Evolutionary conservation across 2,888 invertebrate genomes (phyloP), one percentile per base, ranked within the genome.

Genomic region (Luperina nickerlii): DNA sequence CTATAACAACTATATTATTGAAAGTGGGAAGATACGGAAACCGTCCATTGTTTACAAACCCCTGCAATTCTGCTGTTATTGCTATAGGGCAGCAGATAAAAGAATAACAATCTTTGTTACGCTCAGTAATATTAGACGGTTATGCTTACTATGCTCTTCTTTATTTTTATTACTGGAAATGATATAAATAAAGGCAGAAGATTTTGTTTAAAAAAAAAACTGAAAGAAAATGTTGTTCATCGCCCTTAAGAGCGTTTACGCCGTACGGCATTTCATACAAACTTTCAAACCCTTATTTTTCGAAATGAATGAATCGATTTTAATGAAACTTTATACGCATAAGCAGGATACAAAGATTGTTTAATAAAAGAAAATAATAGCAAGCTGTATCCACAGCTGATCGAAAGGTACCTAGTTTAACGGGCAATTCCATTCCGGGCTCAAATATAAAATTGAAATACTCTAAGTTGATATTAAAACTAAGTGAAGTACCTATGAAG

Each of bases 1-100:
- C 15, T 7, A 2, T 62, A 27, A 38, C 15, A 57, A 45, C 18
- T 7, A 42, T 45, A 54, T 54, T 13, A 57, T 77, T 54, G 18
- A 63, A 51, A 77, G 2, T 51, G 24, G 24, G 24, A 38, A 27
- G n/a, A 24, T n/a, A 45, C 32, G 20, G 8, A 63, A 57, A 57
- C 54, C 11, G 32, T 7, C 13, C 13, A 69, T 65, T 79, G 20
- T 48, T 66, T 57, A 38, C 8, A 20, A 78, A 69, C 18, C 42
- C 48, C 32, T 69, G 32, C 32, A 73, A 67, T 62, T 62, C 67
- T 68, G 18, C n/a, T 54, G 24, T 73, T 67, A 72, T 57, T 38
- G 48, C 66, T 48, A 72, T 38, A 27, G 18, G 18, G 24, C 18
- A 62, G 32, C 20, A 48, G 27, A 60, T 68, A 68, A 74, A 68